Evolutionary conservation across 2,888 invertebrate species (phyloP), one percentile per base, ranked within the genome.

Genomic region (Neelides folsomi): DNA sequence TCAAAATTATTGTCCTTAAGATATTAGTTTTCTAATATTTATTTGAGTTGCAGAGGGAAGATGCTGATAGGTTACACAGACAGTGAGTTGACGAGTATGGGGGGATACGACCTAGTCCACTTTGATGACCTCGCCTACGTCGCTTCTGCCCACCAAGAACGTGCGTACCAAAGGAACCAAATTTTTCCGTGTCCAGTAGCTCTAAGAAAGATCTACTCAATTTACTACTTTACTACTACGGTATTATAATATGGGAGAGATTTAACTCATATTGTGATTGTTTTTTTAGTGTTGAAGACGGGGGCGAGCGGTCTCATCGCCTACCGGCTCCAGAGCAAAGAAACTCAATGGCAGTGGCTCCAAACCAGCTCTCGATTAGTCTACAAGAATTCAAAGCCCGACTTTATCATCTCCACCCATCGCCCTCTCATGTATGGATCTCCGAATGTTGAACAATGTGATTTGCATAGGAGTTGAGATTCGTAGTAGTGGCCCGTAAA

Each of bases 231-330:
- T 10, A 6, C 9, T 27, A 35, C 8, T 43, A 10, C 9, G 16
- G 7, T 19, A 45, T n/a, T n/a, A n/a, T 20, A 37, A 12, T 27
- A 8, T 37, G 12, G 7, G 41, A 41, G 35, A 37, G 12, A 51
- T 3, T n/a, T n/a, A n/a, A n/a, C n/a, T n/a, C n/a, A 13, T 38
- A 47, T 47, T 27, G 46, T 40, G 3, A 42, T 40, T 38, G 34
- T 45, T n/a, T 18, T 75, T 80, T 2, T 76, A 98, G 98, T 97
- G 67, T 75, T 98, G 65, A 98, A 98, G 77, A 97, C 95, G 48
- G 97, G 97, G 64, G 95, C 97, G 66, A 95, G 95, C 55, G 97
- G 97, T 27, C 86, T 99, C 83, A 94, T 99, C 67, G 95, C 98
- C 55, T 98, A 98, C 72, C 82, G 98, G 69, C 86, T 93, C 73